Evolutionary conservation across 2,797 vertebrate genomes (phyloP), one percentile per base, ranked within the genome.

Genomic region (Podarcis siculus): DNA sequence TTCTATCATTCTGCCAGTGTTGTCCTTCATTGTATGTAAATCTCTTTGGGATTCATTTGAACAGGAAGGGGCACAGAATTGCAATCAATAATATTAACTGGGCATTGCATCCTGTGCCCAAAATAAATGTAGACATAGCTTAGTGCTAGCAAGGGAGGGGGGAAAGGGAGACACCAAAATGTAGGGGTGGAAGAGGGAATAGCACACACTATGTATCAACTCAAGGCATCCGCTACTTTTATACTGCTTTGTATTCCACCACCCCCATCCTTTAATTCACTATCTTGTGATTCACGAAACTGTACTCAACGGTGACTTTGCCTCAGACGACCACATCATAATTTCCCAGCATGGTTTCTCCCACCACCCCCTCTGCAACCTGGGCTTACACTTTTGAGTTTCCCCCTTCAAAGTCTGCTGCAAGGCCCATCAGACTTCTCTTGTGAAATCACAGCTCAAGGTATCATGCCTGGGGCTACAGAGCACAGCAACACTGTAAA

Each of bases 281-380:
- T 73, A 86, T 83, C 66, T 85, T 37, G 27, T 3, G 0, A 67
- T 88, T 0, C 1, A 5, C 6, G 6, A 3, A 37, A 32, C 17
- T 17, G 55, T 58, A 82, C 78, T 85, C 90, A 88, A 73, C 13
- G 73, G 78, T 8, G 89, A 75, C 66, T 72, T 39, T n/a, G 81
- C 45, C 83, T 12, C 2, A 5, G 73, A 5, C 35, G 69, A 45
- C n/a, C 85, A 45, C 35, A 58, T 76, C 86, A 82, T 64, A 61
- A 81, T 89, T 79, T 81, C 23, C 0, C 0, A 82, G 32, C 45
- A 42, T 27, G 45, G 2, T 61, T 61, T 61, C n/a, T 72, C 58
- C 23, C 25, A 30, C 10, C 64, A 25, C 12, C 15, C 45, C 32
- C 72, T 73, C 13, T 39, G 66, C 6, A 32, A 55, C 82, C 78